These are phyloP conservation scores for Dascyllus trimaculatus DNA, from an alignment of 2,113 vertebrate species.

Conservation along the genomic window DNA sequence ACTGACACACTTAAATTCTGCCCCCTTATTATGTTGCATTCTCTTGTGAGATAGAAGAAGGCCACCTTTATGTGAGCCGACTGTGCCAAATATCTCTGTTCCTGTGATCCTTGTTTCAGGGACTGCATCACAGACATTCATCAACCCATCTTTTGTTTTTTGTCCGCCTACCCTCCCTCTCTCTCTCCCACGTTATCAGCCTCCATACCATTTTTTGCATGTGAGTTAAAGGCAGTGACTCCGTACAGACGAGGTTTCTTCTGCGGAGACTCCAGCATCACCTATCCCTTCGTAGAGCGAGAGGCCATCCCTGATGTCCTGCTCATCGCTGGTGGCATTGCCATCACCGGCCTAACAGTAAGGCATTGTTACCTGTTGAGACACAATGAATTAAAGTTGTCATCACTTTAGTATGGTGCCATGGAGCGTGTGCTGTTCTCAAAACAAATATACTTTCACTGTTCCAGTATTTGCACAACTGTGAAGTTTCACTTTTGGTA, in stretches of 20 bases:
- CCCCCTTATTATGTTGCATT: slow-evolving; percentile 46
- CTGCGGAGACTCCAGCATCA: slow-evolving; percentile 86
- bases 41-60: slow-evolving; percentile 28
- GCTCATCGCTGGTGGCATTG: slow-evolving; percentile 84
- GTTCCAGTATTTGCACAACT: not conserved
- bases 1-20: slow-evolving; percentile 55
- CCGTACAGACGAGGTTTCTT: slow-evolving; percentile 85
- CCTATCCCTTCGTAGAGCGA: slow-evolving; percentile 71
- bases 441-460: not conserved
- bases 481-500: not conserved
- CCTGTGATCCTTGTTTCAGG: slow-evolving; percentile 20
- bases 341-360: slow-evolving; percentile 82
- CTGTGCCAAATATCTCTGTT: slow-evolving; percentile 20
- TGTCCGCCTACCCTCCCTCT: not conserved
- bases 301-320: slow-evolving; percentile 82
- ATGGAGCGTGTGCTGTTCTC: not conserved
- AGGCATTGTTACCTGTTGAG: slow-evolving; percentile 45
- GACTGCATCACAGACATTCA: slow-evolving; percentile 53
- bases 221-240: slow-evolving; percentile 82
- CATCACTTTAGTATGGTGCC: not conserved
- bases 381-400: not conserved
- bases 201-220: slow-evolving; percentile 87
- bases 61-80: slow-evolving; percentile 29
- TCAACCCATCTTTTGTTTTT: slow-evolving; percentile 56
- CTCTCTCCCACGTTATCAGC: slow-evolving; percentile 72